phyloP scores from a whole-genome alignment of 2,797 vertebrate genomes.

The Diglossa cyanea region DNA sequence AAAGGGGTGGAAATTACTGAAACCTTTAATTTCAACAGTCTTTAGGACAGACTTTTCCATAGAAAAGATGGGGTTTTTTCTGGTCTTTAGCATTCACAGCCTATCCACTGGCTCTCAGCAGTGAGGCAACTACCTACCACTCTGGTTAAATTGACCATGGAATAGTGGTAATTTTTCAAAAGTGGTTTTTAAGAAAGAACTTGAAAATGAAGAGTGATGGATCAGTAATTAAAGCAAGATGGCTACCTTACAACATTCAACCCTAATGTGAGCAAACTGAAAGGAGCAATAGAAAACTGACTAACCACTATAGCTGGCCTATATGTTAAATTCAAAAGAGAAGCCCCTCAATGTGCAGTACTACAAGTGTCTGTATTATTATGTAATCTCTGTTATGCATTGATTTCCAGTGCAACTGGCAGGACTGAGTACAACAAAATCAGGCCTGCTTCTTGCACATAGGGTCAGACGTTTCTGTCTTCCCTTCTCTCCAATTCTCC shows the following conservation, averaged over 20 bases:
- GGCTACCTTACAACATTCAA: not conserved
- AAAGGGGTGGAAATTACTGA: not conserved
- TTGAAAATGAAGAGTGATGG: not conserved
- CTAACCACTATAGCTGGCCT: not conserved
- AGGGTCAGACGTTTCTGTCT: not conserved
- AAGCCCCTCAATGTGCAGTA: not conserved
- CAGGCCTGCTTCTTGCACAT: not conserved
- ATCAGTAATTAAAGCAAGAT: not conserved
- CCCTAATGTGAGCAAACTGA: not conserved
- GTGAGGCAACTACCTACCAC: not conserved
- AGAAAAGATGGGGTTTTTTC: not conserved
- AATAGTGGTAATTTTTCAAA: not conserved
- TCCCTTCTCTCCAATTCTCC: not conserved
- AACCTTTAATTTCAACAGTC: not conserved
- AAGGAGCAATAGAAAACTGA: not conserved
- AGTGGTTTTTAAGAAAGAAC: not conserved
- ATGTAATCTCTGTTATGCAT: not conserved
- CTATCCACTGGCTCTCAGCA: not conserved
- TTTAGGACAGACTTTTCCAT: not conserved
- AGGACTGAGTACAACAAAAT: not conserved
- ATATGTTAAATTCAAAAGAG: not conserved
- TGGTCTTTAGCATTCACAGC: not conserved
- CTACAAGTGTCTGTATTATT: not conserved
- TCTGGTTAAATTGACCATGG: not conserved
- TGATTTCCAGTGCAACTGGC: not conserved